Conservation (phyloP, 2,797 vertebrate genomes). For the Prunella strophiata region DNA sequence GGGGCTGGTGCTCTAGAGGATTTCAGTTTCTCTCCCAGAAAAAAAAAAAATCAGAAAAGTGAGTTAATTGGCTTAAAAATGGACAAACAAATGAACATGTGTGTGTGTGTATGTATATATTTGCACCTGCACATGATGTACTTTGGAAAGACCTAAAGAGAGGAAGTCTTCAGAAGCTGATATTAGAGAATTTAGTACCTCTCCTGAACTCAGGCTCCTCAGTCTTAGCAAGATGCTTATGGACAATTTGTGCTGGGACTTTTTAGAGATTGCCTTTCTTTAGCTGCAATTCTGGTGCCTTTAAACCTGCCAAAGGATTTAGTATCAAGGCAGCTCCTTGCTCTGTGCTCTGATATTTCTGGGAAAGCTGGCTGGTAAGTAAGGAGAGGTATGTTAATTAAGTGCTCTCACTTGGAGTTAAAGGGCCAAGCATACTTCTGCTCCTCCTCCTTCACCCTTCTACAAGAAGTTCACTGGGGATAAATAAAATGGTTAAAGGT, state of each 20-base stretch:
- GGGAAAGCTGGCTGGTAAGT: background rate
- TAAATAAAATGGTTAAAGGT: background rate
- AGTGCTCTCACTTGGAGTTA: background rate
- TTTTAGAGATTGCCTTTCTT: background rate
- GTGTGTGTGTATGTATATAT: background rate
- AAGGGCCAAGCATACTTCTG: background rate
- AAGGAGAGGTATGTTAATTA: background rate
- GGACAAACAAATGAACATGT: background rate
- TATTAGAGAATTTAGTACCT: background rate
- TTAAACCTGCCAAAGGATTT: background rate
- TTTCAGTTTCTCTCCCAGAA: background rate
- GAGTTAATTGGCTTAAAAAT: background rate
- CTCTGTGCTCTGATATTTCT: slow-evolving; percentile 12
- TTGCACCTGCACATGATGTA: background rate
- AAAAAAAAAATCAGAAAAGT: background rate
- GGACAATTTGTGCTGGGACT: background rate
- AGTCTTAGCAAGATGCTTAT: background rate
- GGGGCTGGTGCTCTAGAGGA: background rate
- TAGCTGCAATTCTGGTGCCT: background rate
- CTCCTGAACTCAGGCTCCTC: background rate
- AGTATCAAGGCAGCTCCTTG: background rate
- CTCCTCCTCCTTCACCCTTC: background rate
- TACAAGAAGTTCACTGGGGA: background rate
- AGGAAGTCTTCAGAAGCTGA: background rate
- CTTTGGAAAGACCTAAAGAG: background rate